phyloP scores from a whole-genome alignment of 2,113 vertebrate species.

The Gulo gulo region DNA sequence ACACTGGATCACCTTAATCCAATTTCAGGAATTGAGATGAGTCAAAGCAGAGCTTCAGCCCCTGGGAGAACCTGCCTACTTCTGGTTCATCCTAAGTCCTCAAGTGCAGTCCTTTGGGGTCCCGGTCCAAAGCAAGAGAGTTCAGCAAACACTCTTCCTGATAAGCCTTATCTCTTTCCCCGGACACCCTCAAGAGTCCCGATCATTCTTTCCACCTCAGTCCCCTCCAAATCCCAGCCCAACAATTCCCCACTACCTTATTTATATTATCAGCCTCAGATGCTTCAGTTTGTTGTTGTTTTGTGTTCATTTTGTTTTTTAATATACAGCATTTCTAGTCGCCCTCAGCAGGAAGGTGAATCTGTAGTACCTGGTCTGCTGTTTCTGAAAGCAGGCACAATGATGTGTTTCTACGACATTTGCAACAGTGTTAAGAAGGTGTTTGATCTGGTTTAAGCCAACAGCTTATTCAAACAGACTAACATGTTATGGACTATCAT shows the following conservation, averaged over 20 bases:
- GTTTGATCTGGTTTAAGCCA: neutral
- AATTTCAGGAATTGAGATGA: neutral
- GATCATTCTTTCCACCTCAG: neutral
- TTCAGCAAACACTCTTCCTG: neutral
- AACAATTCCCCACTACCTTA: neutral
- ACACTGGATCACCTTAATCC: neutral
- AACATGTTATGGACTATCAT: neutral
- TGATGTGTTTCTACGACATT: neutral
- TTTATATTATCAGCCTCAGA: neutral
- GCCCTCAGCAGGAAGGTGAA: neutral
- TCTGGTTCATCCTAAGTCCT: neutral
- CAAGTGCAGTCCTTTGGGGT: neutral
- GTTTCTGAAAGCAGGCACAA: neutral
- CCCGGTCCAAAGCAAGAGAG: neutral
- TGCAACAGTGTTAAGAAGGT: neutral
- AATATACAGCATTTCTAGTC: neutral
- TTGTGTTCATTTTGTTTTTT: neutral
- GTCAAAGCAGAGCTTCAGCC: neutral
- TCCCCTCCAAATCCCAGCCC: neutral
- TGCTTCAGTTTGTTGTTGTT: neutral
- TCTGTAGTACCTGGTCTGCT: neutral
- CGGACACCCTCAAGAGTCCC: neutral
- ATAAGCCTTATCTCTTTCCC: neutral
- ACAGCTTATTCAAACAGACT: constrained; percentile 36
- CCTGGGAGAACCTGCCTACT: neutral